phyloP scores from a whole-genome alignment of 2,113 vertebrate genomes.

The Siniperca chuatsi region DNA sequence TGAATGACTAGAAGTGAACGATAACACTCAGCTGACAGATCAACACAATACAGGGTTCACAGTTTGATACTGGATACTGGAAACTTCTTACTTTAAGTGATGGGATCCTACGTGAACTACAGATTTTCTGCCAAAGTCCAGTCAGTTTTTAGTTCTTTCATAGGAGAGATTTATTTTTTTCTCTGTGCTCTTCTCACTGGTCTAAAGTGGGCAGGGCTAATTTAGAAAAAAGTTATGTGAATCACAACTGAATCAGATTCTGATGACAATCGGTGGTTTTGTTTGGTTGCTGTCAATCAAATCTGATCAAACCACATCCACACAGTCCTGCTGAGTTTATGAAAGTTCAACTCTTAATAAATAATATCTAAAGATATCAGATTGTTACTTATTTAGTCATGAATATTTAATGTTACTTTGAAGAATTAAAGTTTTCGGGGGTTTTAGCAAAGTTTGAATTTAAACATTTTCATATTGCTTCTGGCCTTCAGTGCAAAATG shows the following conservation, averaged over 20 bases:
- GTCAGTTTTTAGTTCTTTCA: background rate
- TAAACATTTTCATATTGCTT: too few relatives aligned
- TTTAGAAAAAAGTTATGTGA: background rate
- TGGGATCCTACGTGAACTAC: background rate
- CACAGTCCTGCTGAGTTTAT: background rate
- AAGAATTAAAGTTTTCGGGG: background rate
- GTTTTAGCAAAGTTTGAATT: background rate
- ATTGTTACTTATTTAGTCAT: background rate
- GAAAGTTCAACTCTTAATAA: background rate
- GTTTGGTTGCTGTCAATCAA: background rate
- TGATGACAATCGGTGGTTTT: too few relatives aligned
- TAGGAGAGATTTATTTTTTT: background rate
- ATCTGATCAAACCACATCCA: background rate
- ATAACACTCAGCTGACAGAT: background rate
- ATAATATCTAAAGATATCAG: background rate
- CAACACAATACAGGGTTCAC: background rate
- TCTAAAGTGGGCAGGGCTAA: background rate
- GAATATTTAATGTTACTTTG: background rate
- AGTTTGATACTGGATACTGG: background rate
- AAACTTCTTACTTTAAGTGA: background rate
- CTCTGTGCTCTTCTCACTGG: background rate
- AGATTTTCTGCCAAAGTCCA: background rate
- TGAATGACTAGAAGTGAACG: too few relatives aligned
- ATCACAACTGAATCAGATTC: background rate
- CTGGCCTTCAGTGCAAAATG: too few relatives aligned